Conservation (phyloP, 2,113 vertebrate species). For the Oncorhynchus clarkii region DNA sequence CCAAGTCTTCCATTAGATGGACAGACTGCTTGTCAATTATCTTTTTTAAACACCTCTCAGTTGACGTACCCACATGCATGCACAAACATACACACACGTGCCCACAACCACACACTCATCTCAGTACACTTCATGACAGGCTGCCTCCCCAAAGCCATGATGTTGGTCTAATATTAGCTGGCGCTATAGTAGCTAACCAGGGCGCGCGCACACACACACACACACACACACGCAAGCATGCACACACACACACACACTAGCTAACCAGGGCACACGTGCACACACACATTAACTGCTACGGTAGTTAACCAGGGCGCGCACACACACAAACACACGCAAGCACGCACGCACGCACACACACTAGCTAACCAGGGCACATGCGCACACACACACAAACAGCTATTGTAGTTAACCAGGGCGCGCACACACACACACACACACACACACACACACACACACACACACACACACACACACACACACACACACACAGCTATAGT, state of each 20-base stretch:
- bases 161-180: slow-evolving; percentile 66
- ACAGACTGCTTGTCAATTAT: slow-evolving; percentile 36
- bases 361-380: not conserved
- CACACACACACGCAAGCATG: not conserved
- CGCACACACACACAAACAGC: not conserved
- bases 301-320: not conserved
- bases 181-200: slow-evolving; percentile 9
- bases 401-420: not conserved
- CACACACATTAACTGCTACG: not conserved
- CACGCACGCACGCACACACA: not conserved
- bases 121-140: not conserved
- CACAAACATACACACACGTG: not conserved
- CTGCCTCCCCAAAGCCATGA: slow-evolving; percentile 57
- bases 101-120: not conserved
- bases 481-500: not conserved
- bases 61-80: slow-evolving; percentile 34
- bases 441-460: not conserved
- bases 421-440: too few species aligned
- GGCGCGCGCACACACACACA: not conserved
- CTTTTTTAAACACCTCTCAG: slow-evolving; percentile 69
- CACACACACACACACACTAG: not conserved
- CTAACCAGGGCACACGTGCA: not conserved
- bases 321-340: too few species aligned
- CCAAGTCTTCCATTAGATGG: slow-evolving; percentile 55
- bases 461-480: not conserved